phyloP scores from a whole-genome alignment of 2,888 invertebrate species.

The Eupithecia subfuscata region DNA sequence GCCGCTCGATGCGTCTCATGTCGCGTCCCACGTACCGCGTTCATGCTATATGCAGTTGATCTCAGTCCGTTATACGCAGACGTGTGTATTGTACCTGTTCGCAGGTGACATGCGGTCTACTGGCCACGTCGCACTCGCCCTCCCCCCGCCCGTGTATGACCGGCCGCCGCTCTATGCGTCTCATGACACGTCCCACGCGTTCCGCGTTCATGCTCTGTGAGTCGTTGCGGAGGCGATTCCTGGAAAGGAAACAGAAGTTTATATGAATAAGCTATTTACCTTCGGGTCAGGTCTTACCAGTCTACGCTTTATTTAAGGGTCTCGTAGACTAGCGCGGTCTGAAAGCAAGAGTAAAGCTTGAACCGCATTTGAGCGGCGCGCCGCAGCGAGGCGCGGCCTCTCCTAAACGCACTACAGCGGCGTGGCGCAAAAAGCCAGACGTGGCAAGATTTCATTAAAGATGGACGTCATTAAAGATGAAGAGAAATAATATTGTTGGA shows the following conservation, averaged over 20 bases:
- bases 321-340: too few relatives aligned
- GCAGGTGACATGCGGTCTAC: conserved; percentile 25
- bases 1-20: conserved; percentile 39
- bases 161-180: conserved; percentile 22
- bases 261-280: not conserved
- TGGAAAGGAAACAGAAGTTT: conserved; percentile 36
- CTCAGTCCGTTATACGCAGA: too few relatives aligned
- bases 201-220: conserved; percentile 70
- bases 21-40: conserved; percentile 59
- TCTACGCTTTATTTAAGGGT: too few relatives aligned
- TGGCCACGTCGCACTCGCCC: conserved; percentile 1
- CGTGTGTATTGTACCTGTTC: conserved; percentile 23
- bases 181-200: conserved; percentile 55
- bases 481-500: too few relatives aligned
- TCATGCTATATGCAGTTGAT: conserved; percentile 61
- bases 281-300: too few relatives aligned
- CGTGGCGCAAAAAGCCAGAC: too few relatives aligned
- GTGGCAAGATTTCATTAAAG: too few relatives aligned
- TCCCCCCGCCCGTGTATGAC: conserved; percentile 13
- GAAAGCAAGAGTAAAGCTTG: too few relatives aligned
- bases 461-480: too few relatives aligned
- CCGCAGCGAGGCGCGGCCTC: too few relatives aligned
- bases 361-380: too few relatives aligned
- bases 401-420: too few relatives aligned
- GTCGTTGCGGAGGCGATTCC: conserved; percentile 60